These are phyloP conservation scores for Morone saxatilis DNA, from an alignment of 2,113 vertebrate genomes.

Conservation along the genomic window DNA sequence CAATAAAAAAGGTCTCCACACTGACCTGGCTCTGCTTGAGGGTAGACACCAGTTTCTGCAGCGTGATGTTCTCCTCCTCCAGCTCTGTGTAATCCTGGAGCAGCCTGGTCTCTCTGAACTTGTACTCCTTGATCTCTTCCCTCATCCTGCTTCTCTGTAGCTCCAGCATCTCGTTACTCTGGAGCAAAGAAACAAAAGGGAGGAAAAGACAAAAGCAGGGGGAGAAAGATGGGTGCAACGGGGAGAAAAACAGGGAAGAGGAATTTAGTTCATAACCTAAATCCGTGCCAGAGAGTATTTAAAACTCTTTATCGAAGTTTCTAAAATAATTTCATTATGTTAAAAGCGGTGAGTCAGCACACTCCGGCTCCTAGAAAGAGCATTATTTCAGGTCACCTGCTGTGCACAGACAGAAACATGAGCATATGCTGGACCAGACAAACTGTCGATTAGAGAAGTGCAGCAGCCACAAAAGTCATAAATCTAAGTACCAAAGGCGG, in stretches of 20 bases:
- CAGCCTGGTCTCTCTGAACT: constrained; percentile 94
- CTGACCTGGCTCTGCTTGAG: constrained; percentile 96
- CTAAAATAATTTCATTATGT: neutral
- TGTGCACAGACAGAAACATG: constrained; percentile 13
- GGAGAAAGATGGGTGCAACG: no score
- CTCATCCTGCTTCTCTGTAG: constrained; percentile 94
- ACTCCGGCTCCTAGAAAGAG: neutral
- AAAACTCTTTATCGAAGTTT: neutral
- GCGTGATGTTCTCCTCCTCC: constrained; percentile 97
- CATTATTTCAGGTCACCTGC: neutral
- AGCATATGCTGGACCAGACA: constrained; percentile 32
- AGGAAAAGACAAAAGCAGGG: neutral
- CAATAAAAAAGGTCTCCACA: neutral
- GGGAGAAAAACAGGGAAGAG: neutral
- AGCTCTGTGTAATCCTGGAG: constrained; percentile 98
- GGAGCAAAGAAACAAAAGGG: neutral
- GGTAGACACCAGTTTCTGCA: constrained; percentile 97
- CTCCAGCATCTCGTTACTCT: constrained; percentile 95
- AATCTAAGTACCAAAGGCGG: constrained; percentile 19
- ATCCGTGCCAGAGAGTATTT: neutral
- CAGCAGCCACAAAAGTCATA: constrained; percentile 26
- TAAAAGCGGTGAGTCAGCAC: constrained; percentile 42
- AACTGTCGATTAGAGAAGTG: constrained; percentile 18
- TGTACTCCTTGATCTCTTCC: constrained; percentile 97
- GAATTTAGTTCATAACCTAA: constrained; percentile 11